These are phyloP conservation scores for Autographa pulchrina DNA, from an alignment of 2,888 invertebrate species.

Conservation along the genomic window DNA sequence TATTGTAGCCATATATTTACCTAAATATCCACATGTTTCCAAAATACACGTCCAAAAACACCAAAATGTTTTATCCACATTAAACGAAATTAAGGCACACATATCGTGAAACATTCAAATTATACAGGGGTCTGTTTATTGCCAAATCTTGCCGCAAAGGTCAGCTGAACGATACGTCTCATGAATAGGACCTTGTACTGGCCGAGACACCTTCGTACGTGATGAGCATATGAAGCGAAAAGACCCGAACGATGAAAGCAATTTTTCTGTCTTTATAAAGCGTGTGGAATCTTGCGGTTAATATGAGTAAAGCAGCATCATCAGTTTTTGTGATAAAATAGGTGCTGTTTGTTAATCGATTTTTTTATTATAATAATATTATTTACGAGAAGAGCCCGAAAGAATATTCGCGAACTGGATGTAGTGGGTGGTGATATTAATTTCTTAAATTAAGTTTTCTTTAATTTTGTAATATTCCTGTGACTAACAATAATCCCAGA, in stretches of 20 bases:
- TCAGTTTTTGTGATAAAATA: background rate
- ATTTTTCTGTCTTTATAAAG: conserved; percentile 6
- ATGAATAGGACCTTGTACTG: conserved; percentile 70
- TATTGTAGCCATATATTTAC: background rate
- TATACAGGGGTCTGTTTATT: conserved; percentile 66
- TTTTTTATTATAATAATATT: background rate
- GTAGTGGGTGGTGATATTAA: too few relatives aligned
- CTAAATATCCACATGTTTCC: conserved; percentile 7
- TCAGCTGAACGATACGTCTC: conserved; percentile 65
- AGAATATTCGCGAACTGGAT: background rate
- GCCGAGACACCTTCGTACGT: conserved; percentile 66
- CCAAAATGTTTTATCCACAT: conserved; percentile 47
- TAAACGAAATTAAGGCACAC: conserved; percentile 62
- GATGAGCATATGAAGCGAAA: conserved; percentile 27
- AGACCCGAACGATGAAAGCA: background rate
- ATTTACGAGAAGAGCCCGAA: background rate
- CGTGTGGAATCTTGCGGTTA: conserved; percentile 8
- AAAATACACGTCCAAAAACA: conserved; percentile 25
- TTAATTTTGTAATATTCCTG: too few relatives aligned
- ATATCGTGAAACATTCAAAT: conserved; percentile 67
- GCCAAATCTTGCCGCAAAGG: conserved; percentile 67
- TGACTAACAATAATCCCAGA: background rate
- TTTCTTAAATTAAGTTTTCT: too few relatives aligned
- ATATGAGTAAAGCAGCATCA: background rate
- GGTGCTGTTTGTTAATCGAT: background rate